Evolutionary conservation across 2,888 invertebrate species (phyloP), one percentile per base, ranked within the genome.

Genomic region (Aphodius granarius): DNA sequence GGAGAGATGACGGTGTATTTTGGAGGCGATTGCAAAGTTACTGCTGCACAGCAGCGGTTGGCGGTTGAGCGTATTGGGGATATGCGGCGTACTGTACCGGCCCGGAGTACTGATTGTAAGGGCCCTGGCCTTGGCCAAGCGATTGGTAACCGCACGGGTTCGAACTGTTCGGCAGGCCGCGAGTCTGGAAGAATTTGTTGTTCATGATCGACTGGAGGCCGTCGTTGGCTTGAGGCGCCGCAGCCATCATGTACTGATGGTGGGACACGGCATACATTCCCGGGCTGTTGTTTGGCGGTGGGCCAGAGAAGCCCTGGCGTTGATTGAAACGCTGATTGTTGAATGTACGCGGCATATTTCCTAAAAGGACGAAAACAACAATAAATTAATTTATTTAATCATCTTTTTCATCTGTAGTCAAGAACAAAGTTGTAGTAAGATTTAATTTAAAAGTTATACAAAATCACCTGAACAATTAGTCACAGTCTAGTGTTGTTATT

Each of bases 161-260:
- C 68, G 89, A 87, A 62, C 88, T 87, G 63, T 87, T 87, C n/a
- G 90, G 89, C 74, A 90, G 87, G 75, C 89, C 88, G 79, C 91
- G 91, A 16, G 92, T 91, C 81, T 93, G 93, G 89, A 93, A 94
- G 89, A 92, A 94, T 86, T 94, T 94, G 86, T 92, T 93, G 84
- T 92, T 92, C 87, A 90, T 88, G 80, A 90, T 86, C 66, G 88
- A 89, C 80, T 90, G 90, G 78, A 90, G 89, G 66, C 88, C 88
- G 73, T 89, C 89, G 82, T 78, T 76, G 66, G 68, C 63, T 62
- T 72, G 77, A 15, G 77, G 74, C 63, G 75, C 72, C 5, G 78
- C 79, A 75, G 88, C 87, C 87, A 89, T 89, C 85, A 89, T 88
- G 78, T 88, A 89, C 6, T 88, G 88, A 65, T 86, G 87, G 13